Base-by-base conservation (phyloP, 2,113 vertebrate species). In the Vireo altiloquus region DNA sequence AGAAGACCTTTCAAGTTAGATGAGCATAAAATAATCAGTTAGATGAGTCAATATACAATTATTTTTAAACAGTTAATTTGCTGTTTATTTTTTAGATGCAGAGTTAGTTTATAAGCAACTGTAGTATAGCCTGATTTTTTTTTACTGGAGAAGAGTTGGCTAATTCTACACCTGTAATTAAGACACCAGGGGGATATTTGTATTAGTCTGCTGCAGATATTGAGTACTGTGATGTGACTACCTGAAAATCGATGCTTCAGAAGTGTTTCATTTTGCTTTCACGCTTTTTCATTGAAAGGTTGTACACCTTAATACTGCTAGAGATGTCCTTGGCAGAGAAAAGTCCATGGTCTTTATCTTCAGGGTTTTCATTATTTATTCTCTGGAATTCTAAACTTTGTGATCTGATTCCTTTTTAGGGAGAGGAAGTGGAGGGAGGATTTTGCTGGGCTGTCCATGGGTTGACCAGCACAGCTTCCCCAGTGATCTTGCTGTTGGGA, bases 191-290 rank as follows among this genome's bases (percentile, higher is more conserved):
- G 71, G 37, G 44, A 18, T 77, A 54, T 84, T 96, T 66, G 24
- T 68, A 54, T 95, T 71, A 68, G 53, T 68, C 69, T 85, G 74
- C 65, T 79, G 61, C 70, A 81, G 44, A n/a, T 92, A 91, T 79
- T 60, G 70, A 94, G 49, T 80, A 64, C 75, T 59, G 46, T 64
- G 82, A 46, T 89, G 78, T 90, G 70, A 76, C 87, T 92, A 88
- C 68, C 61, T 88, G 70, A 79, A 91, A 89, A 91, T 96, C 93
- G 56, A 60, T 95, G 31, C 37, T 87, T 94, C 39, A 82, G 77
- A 71, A 92, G 40, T 33, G 49, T 83, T 92, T 83, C 59, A 37
- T 65, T 90, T 92, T n/a, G 27, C 47, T 87, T 80, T 89, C 71
- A 39, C 0, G 2, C 27, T 82, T 91, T 72, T 87, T 68, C 20